Evolutionary conservation across 2,888 invertebrate species (phyloP), one percentile per base, ranked within the genome.

Genomic region (Ephialtes manifestator): DNA sequence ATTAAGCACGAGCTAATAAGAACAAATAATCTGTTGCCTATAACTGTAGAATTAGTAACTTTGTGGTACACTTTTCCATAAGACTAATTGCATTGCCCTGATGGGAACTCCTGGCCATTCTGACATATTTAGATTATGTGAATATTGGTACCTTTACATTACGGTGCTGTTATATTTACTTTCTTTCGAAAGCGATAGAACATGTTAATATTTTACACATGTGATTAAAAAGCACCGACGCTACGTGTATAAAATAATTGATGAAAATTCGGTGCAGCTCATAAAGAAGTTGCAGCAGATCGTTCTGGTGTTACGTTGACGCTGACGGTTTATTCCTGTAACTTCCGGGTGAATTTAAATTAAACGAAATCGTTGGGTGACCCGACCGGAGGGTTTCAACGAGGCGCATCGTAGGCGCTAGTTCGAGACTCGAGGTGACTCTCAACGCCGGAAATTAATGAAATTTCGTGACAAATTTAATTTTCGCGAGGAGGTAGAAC

Each of bases 391-490:
- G 63, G 70, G 74, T 75, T 78, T 55, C 58, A 65, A 75, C 78
- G 72, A 75, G 35, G 51, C 48, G 51, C 67, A 46, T 63, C 35
- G 65, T 18, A 18, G 20, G 39, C n/a, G 18, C 68, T 39, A 79
- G 48, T 63, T 75, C 39, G 51, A 48, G 55, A 55, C 11, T 67
- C 48, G 68, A n/a, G 74, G 55, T 35, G 65, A 58, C 65, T 81
- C 70, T 43, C 65, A 78, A 39, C 75, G 75, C 53, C 79, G 85
- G 76, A 85, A 85, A 85, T 85, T 85, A 85, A 85, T 80, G 82
- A 82, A 87, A 84, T 79, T 87, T 86, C 86, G 83, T 83, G 85
- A 83, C 78, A 86, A 83, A 86, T 83, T 83, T 81, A 80, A 83
- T 86, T 83, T 78, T 78, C 78, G 63, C 63, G 18, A 39, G 15